Percentiles rank a stretch among this genome's conserved stretches.
Conservation (phyloP, 2,888 invertebrate species). For the Leptinotarsa peninsularis region DNA sequence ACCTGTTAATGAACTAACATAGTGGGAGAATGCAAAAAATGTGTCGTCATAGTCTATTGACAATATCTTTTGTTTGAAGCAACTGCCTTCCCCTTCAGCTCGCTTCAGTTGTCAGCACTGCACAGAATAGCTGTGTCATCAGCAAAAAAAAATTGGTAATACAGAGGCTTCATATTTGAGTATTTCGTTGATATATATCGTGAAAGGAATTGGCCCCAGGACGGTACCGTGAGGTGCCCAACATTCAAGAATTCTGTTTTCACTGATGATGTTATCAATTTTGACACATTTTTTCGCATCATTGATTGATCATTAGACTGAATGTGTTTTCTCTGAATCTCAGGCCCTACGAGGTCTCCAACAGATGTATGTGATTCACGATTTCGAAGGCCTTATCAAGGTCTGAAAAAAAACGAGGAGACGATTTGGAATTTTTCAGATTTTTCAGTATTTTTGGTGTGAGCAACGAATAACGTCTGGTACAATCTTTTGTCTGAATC, state of each 20-base stretch:
- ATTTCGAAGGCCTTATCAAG: background rate
- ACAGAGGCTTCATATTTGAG: too few species aligned
- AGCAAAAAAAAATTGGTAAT: background rate
- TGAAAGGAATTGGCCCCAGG: too few species aligned
- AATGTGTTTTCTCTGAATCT: constrained; percentile 6
- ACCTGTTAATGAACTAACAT: constrained; percentile 4
- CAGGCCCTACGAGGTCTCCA: background rate
- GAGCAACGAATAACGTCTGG: background rate
- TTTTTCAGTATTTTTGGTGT: background rate
- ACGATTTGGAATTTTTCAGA: background rate
- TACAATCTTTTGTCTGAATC: background rate
- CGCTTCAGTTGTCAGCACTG: background rate
- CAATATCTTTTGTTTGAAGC: background rate
- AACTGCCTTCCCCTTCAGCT: background rate
- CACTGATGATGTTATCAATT: constrained; percentile 19
- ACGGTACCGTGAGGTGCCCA: too few species aligned
- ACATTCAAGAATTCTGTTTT: background rate
- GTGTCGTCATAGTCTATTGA: background rate
- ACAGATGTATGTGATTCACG: background rate
- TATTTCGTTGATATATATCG: too few species aligned
- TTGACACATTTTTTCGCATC: background rate
- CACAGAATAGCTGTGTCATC: constrained; percentile 2
- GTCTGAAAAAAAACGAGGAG: background rate
- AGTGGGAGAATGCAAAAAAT: background rate
- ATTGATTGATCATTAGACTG: background rate